phyloP scores from a whole-genome alignment of 2,888 invertebrate genomes.

The Apamea sordens region DNA sequence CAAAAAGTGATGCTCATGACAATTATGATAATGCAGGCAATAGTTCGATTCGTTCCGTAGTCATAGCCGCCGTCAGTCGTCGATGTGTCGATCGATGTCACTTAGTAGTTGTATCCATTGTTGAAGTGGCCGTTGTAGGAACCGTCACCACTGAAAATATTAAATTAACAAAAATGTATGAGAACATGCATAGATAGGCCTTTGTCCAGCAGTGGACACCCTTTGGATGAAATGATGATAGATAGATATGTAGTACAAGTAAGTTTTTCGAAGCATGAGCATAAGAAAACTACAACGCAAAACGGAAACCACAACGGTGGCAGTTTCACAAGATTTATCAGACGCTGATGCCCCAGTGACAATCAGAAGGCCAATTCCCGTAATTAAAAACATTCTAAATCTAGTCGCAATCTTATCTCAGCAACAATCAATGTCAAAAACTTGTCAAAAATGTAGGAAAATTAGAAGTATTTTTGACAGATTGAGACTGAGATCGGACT shows the following conservation, averaged over 20 bases:
- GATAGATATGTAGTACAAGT: background rate
- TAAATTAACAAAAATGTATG: constrained; percentile 18
- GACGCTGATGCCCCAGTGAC: background rate
- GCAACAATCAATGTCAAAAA: too few species aligned
- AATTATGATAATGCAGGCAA: constrained; percentile 3
- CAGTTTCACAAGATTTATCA: too few species aligned
- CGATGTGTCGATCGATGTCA: constrained; percentile 21
- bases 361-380: background rate
- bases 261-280: background rate
- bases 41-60: background rate
- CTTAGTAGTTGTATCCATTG: constrained; percentile 74
- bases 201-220: background rate
- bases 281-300: background rate
- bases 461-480: too few species aligned
- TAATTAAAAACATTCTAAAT: too few species aligned
- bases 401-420: too few species aligned
- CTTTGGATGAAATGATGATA: background rate
- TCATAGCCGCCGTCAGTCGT: background rate
- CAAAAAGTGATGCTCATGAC: constrained; percentile 62
- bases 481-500: too few species aligned
- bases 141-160: constrained; percentile 74
- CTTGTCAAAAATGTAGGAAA: too few species aligned
- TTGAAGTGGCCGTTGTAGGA: constrained; percentile 74
- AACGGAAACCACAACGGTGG: background rate
- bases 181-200: background rate